Percentiles rank a stretch among this genome's conserved stretches.
phyloP scores from a whole-genome alignment of 2,797 vertebrate species.

The Sparidentex hasta region DNA sequence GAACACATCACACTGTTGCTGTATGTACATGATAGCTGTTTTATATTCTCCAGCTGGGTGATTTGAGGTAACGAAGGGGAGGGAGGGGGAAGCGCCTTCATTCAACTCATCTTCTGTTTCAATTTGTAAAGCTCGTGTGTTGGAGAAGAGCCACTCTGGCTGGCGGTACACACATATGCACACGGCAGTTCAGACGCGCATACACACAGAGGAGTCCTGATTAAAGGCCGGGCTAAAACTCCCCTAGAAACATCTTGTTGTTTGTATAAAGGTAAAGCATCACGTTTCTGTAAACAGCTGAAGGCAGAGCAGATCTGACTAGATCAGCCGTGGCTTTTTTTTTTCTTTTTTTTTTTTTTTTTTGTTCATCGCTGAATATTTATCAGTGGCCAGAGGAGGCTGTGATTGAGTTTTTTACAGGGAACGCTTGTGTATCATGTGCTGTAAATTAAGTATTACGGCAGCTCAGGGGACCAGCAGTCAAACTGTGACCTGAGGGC shows the following conservation, averaged over 20 bases:
- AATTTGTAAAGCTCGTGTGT: conserved; percentile 41
- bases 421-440: conserved; percentile 59
- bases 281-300: conserved; percentile 42
- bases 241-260: conserved; percentile 17
- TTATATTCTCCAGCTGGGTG: conserved; percentile 47
- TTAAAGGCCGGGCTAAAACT: conserved; percentile 16
- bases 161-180: conserved; percentile 25
- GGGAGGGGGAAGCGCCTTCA: conserved; percentile 30
- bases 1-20: background rate
- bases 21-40: conserved; percentile 13
- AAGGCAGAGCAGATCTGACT: conserved; percentile 36
- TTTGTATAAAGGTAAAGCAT: conserved; percentile 50
- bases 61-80: conserved; percentile 47
- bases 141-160: conserved; percentile 47
- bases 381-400: conserved; percentile 60
- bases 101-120: conserved; percentile 46
- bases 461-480: conserved; percentile 60
- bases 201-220: conserved; percentile 27
- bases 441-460: conserved; percentile 59
- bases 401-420: conserved; percentile 60
- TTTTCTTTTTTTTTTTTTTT: conserved; percentile 61
- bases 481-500: conserved; percentile 64
- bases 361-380: conserved; percentile 62
- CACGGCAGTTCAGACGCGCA: conserved; percentile 9
- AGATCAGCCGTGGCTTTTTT: conserved; percentile 45